Evolutionary conservation across 2,113 vertebrate species (phyloP).

Genomic region (Myrmophylax atrothorax): DNA sequence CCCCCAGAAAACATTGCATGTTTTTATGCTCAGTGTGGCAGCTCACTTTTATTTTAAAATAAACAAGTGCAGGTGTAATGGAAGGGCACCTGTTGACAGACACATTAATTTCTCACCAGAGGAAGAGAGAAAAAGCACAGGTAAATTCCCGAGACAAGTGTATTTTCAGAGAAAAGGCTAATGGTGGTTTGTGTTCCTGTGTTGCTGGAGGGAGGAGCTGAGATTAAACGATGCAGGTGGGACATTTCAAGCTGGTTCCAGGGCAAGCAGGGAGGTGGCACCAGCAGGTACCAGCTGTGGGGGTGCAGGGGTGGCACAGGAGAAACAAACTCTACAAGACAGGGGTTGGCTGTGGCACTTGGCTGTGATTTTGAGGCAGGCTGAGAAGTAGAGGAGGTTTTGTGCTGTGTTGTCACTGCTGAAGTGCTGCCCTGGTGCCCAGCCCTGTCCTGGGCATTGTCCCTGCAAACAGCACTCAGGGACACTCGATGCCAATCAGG

Average conservation of each 20-base stretch:
- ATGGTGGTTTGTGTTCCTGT: background rate
- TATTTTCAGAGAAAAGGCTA: slow-evolving; percentile 17
- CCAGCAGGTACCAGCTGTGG: background rate
- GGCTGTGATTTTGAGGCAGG: background rate
- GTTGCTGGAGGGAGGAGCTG: background rate
- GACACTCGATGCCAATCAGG: background rate
- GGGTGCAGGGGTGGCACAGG: background rate
- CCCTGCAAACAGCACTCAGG: background rate
- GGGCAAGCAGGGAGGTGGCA: background rate
- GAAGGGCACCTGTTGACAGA: slow-evolving; percentile 55
- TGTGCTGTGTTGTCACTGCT: background rate
- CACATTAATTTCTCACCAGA: slow-evolving; percentile 10
- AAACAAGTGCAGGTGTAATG: slow-evolving; percentile 53
- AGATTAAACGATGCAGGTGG: background rate
- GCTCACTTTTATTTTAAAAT: slow-evolving; percentile 57
- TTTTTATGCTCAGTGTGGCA: slow-evolving; percentile 16
- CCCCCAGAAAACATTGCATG: background rate
- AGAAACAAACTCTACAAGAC: background rate
- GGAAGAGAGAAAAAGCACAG: background rate
- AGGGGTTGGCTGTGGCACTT: background rate
- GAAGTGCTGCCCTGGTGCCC: background rate
- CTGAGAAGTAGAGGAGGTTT: background rate
- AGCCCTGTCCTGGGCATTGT: background rate
- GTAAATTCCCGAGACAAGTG: background rate
- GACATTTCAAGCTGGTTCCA: background rate